phyloP scores from a whole-genome alignment of 2,113 vertebrate species.

The Tretioscincus oriximinensis region DNA sequence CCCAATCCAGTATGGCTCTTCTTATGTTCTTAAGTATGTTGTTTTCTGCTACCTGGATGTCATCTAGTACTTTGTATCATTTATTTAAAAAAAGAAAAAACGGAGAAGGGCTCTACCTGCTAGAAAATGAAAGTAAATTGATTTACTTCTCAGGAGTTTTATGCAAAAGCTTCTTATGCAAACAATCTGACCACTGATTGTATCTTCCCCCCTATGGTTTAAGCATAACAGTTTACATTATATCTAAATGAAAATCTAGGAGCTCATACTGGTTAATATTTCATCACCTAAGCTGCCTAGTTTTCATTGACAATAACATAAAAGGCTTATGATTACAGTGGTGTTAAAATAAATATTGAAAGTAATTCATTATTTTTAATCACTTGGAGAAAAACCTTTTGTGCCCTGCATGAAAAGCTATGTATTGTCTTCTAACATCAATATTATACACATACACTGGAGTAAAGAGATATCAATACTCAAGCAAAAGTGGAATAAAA shows the following conservation, averaged over 20 bases:
- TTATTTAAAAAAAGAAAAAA: not conserved
- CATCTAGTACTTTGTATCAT: slow-evolving; percentile 20
- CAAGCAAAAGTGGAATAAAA: slow-evolving; percentile 44
- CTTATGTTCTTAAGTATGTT: slow-evolving; percentile 30
- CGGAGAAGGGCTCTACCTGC: not conserved
- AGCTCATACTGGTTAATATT: slow-evolving; percentile 25
- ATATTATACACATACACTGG: slow-evolving; percentile 15
- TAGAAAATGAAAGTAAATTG: not conserved
- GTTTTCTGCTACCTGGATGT: slow-evolving; percentile 5
- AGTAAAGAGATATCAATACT: slow-evolving; percentile 46
- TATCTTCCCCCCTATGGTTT: slow-evolving; percentile 9
- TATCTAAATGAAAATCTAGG: not conserved
- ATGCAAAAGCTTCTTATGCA: slow-evolving; percentile 24
- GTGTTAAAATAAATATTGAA: slow-evolving; percentile 22
- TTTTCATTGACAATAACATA: slow-evolving; percentile 25
- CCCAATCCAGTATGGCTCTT: too few species aligned
- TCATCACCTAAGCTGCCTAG: not conserved
- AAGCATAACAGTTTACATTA: slow-evolving; percentile 5
- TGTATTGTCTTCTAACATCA: slow-evolving; percentile 29
- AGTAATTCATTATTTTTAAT: slow-evolving; percentile 33
- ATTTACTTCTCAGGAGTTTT: slow-evolving; percentile 14
- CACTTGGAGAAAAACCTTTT: slow-evolving; percentile 5
- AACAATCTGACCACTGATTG: slow-evolving; percentile 3
- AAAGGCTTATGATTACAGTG: slow-evolving; percentile 30
- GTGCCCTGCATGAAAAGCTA: slow-evolving; percentile 31